Evolutionary conservation across 2,797 vertebrate genomes (phyloP).

Genomic region (Ptychobarbus kaznakovi): DNA sequence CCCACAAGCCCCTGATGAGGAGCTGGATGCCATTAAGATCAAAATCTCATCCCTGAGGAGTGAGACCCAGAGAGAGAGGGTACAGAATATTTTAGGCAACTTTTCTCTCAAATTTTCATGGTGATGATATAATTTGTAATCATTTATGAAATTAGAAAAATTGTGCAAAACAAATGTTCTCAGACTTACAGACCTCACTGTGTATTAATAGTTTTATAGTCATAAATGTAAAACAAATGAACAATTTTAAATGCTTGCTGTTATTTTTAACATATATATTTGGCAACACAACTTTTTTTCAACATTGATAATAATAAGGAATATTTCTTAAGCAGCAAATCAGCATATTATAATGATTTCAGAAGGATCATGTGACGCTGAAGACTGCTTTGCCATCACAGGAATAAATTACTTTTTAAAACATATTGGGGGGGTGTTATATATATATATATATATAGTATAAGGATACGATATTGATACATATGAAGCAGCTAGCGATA

Average conservation of each 20-base stretch:
- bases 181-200: background rate
- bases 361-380: background rate
- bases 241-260: too few relatives aligned
- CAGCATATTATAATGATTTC: background rate
- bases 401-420: background rate
- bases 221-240: too few relatives aligned
- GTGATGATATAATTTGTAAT: background rate
- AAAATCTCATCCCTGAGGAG: slow-evolving; percentile 98
- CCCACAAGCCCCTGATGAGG: slow-evolving; percentile 92
- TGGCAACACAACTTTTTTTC: too few relatives aligned
- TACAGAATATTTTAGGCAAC: slow-evolving; percentile 56
- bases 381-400: background rate
- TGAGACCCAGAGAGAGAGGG: slow-evolving; percentile 96
- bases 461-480: too few relatives aligned
- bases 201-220: background rate
- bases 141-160: background rate
- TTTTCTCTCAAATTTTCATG: background rate
- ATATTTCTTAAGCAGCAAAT: background rate
- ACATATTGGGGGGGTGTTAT: too few relatives aligned
- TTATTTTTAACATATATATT: too few relatives aligned
- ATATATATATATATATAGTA: too few relatives aligned
- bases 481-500: too few relatives aligned
- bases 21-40: slow-evolving; percentile 94
- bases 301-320: too few relatives aligned
- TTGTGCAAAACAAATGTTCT: background rate